These are phyloP conservation scores for Falcunculus frontatus DNA, from an alignment of 2,113 vertebrate species.

Conservation along the genomic window DNA sequence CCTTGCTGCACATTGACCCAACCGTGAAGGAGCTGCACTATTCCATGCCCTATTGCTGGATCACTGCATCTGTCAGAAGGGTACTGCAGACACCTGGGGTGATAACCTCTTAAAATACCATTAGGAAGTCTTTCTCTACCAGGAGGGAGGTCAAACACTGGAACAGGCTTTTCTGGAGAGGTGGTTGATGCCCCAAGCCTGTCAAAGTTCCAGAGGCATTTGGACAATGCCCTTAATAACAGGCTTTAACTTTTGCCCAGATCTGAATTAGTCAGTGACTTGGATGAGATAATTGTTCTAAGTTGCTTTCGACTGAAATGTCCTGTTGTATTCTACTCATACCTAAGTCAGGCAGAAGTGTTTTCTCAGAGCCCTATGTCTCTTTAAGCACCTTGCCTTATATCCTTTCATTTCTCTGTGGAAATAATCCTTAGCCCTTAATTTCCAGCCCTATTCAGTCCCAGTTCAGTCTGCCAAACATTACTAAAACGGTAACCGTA, in stretches of 20 bases:
- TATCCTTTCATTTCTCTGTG: background rate
- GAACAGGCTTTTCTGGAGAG: background rate
- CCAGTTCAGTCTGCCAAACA: background rate
- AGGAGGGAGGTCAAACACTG: background rate
- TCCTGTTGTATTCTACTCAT: background rate
- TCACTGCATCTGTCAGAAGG: background rate
- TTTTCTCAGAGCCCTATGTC: background rate
- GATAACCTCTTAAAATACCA: background rate
- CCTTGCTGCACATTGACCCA: background rate
- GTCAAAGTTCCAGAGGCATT: background rate
- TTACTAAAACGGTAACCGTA: background rate
- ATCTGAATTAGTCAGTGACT: background rate
- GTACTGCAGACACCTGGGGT: background rate
- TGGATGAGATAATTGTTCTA: background rate
- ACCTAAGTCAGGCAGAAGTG: background rate
- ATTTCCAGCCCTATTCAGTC: background rate
- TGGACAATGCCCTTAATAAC: background rate
- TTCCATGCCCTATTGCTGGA: background rate
- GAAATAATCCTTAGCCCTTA: background rate
- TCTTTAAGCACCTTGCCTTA: background rate
- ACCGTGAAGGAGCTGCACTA: accelerated
- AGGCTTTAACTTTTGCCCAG: background rate
- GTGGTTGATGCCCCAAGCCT: background rate
- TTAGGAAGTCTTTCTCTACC: background rate
- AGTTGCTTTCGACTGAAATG: accelerated